Conservation (phyloP, 2,888 invertebrate species). For the Pseudococcus viburni region DNA sequence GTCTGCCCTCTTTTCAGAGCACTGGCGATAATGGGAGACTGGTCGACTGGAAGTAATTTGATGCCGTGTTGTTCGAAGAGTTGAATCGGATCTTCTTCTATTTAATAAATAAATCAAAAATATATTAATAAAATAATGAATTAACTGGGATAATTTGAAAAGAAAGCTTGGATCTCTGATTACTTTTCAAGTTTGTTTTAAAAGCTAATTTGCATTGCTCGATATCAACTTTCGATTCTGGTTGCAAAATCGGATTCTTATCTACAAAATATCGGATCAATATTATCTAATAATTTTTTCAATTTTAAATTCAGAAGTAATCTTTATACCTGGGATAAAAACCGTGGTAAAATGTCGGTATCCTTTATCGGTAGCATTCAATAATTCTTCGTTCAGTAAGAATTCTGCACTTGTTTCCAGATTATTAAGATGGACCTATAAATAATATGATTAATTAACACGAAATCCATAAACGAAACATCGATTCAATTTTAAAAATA, state of each 20-base stretch:
- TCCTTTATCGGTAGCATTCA: not conserved
- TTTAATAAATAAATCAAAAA: not conserved
- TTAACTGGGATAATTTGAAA: not conserved
- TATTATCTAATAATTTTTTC: not conserved
- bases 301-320: not conserved
- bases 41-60: slow-evolving; percentile 77
- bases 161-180: not conserved
- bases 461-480: not conserved
- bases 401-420: slow-evolving; percentile 22
- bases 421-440: slow-evolving; percentile 42
- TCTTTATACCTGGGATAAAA: slow-evolving; percentile 1
- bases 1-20: slow-evolving; percentile 90
- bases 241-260: not conserved
- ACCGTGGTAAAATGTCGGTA: not conserved
- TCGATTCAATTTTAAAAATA: not conserved
- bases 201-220: slow-evolving; percentile 18
- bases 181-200: not conserved
- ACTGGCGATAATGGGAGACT: slow-evolving; percentile 80
- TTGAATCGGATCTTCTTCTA: slow-evolving; percentile 63
- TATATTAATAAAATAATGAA: not conserved
- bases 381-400: not conserved
- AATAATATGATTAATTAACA: not conserved
- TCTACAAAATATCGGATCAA: not conserved
- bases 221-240: not conserved
- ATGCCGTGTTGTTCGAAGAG: slow-evolving; percentile 63